A percentile compares a stretch with the other conserved stretches of the same genome.
phyloP scores from a whole-genome alignment of 2,113 vertebrate genomes.

The Chauna torquata region DNA sequence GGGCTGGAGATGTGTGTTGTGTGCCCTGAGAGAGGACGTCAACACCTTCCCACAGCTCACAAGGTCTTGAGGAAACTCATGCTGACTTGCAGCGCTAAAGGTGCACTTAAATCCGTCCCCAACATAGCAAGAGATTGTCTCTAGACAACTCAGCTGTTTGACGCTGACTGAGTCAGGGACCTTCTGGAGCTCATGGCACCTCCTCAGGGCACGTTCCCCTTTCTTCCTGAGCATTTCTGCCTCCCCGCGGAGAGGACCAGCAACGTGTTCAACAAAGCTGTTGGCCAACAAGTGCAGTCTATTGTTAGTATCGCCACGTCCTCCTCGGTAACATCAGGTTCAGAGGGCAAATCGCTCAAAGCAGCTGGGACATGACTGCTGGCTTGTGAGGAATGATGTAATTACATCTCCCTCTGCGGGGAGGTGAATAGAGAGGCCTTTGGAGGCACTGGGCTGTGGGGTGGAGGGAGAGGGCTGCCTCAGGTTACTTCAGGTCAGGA shows the following conservation, averaged over 20 bases:
- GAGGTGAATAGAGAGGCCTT: conserved; percentile 52
- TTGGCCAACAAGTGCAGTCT: conserved; percentile 62
- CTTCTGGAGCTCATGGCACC: background rate
- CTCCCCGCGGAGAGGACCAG: background rate
- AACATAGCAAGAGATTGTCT: background rate
- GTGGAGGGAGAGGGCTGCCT: conserved; percentile 47
- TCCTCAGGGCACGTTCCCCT: background rate
- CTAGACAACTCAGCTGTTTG: background rate
- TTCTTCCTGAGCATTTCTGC: background rate
- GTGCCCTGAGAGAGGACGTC: background rate
- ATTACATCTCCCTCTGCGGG: conserved; percentile 67
- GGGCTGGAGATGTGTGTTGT: background rate
- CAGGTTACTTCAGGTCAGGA: conserved; percentile 76
- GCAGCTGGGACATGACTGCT: conserved; percentile 69
- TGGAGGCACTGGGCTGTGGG: background rate
- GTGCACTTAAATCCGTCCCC: background rate
- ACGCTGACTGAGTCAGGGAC: background rate
- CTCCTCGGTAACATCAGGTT: conserved; percentile 50
- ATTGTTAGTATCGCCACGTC: conserved; percentile 24
- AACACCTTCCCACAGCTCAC: background rate
- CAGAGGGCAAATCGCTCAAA: conserved; percentile 68
- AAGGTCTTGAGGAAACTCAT: fast-evolving
- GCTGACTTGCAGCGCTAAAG: background rate
- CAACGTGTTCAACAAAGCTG: background rate
- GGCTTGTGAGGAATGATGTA: conserved; percentile 62